These are phyloP conservation scores for Tokudaia tokunoshimensis DNA, from an alignment of 2,797 vertebrate genomes.

Conservation along the genomic window DNA sequence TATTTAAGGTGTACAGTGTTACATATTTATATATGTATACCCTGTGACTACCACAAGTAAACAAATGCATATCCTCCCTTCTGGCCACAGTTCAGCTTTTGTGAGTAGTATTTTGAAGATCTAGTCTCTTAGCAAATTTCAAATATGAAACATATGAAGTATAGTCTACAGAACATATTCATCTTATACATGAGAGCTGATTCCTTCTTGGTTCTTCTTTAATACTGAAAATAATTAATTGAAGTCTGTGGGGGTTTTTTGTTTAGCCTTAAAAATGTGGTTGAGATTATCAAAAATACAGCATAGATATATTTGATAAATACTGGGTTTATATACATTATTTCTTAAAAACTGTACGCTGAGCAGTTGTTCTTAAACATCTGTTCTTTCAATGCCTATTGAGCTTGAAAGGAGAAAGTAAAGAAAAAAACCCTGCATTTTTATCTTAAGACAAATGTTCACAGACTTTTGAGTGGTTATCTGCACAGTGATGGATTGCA, in stretches of 20 bases:
- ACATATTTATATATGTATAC: not conserved
- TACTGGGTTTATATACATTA: not conserved
- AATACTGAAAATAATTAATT: not conserved
- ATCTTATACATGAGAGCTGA: not conserved
- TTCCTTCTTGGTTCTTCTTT: not conserved
- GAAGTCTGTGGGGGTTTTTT: not conserved
- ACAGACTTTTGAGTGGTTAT: constrained; percentile 4
- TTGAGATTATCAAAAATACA: not conserved
- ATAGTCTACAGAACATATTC: not conserved
- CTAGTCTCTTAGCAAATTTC: not conserved
- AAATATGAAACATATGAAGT: not conserved
- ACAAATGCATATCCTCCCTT: not conserved
- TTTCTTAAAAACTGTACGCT: constrained; percentile 20
- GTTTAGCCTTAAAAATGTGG: not conserved
- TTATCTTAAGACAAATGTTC: constrained; percentile 34
- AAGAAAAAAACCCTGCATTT: not conserved
- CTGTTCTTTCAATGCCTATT: constrained; percentile 20
- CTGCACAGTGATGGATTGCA: not conserved
- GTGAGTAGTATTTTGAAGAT: not conserved
- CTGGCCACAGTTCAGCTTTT: not conserved
- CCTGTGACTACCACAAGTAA: not conserved
- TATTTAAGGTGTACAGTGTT: not conserved
- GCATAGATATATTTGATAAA: constrained; percentile 1
- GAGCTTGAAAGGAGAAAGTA: constrained; percentile 44
- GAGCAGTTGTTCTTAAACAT: constrained; percentile 15